Percentiles rank a stretch among this genome's conserved stretches.
Conservation (phyloP, 2,113 vertebrate species). For the Eubucco bourcierii region DNA sequence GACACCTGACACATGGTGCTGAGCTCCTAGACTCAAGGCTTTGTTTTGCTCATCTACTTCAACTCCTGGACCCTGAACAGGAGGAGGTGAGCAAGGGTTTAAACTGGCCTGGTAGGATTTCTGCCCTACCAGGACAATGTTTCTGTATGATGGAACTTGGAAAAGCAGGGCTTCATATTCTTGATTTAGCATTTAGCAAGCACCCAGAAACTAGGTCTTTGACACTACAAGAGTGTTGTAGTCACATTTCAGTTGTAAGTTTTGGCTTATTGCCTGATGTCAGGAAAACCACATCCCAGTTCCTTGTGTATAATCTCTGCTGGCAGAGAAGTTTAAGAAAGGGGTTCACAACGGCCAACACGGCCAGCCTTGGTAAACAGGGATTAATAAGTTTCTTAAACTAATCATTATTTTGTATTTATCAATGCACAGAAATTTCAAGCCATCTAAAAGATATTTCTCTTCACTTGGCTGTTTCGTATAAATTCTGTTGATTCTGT, state of each 20-base stretch:
- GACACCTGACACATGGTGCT: too few species aligned
- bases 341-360: background rate
- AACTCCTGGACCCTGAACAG: too few species aligned
- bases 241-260: background rate
- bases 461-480: background rate
- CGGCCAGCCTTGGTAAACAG: background rate
- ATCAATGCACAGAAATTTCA: background rate
- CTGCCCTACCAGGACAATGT: background rate
- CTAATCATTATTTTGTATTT: background rate
- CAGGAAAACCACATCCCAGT: background rate
- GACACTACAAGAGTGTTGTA: background rate
- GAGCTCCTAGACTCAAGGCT: too few species aligned
- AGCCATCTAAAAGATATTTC: background rate
- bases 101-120: too few species aligned
- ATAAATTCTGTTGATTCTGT: background rate
- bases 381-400: background rate
- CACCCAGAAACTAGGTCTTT: background rate
- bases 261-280: background rate
- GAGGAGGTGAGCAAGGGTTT: too few species aligned
- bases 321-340: background rate
- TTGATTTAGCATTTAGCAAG: background rate
- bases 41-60: too few species aligned
- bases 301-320: background rate
- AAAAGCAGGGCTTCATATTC: background rate
- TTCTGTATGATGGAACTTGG: background rate